Evolutionary conservation across 2,888 invertebrate genomes (phyloP), one percentile per base, ranked within the genome.

Genomic region (Hemaris fuciformis): DNA sequence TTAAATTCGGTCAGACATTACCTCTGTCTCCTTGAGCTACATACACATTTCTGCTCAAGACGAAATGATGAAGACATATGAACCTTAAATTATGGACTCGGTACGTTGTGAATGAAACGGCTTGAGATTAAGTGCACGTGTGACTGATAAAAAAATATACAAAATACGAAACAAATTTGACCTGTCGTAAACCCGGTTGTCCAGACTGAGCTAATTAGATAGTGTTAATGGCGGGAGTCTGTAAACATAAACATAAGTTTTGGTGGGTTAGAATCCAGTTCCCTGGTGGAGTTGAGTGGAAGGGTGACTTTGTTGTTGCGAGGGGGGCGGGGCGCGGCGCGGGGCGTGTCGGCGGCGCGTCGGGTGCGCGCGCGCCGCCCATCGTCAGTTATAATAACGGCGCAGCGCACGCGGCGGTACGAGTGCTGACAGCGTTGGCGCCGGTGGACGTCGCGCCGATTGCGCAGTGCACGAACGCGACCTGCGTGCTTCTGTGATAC

Each of bases 331-430:
- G 71, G 80, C 76, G 85, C 74, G 76, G 79, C 68, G 87, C 79
- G 84, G 79, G 85, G 87, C 85, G 88, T 84, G 85, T 69, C 78
- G 71, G 45, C 48, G 38, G 60, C n/a, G 34, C 34, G 63, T 65
- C 71, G 72, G 76, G 65, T 75, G 81, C 83, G 78, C 77, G 77
- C 75, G 84, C 85, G 84, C 87, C 90, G 85, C 89, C 87, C 87
- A 83, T 80, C 79, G 62, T 62, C 67, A 71, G 72, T 73, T 79
- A 79, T 79, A 76, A 86, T 85, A 89, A 86, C 83, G 83, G 80
- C 72, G 79, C 70, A 64, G 67, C 77, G 81, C 79, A 72, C 79
- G 77, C 77, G 74, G 65, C 69, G 70, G 69, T 59, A 61, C 60
- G 57, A 65, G 62, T 64, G 65, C 18, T 57, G 64, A 77, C 77